A percentile compares a stretch with the other conserved stretches of the same genome.
Conservation (phyloP, 2,888 invertebrate species). For the Callyntrura sp. region DNA sequence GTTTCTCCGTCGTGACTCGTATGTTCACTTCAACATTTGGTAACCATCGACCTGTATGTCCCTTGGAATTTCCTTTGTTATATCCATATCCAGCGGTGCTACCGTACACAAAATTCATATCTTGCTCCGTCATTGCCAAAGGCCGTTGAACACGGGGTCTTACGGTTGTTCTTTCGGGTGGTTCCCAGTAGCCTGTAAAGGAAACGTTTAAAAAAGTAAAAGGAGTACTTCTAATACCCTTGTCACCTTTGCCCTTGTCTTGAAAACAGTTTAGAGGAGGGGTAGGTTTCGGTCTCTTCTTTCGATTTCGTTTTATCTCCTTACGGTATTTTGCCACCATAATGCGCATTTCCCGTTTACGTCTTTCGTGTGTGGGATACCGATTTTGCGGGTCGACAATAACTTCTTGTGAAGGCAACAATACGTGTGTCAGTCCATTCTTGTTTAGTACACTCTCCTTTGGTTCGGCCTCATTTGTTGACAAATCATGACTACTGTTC, state of each 20-base stretch:
- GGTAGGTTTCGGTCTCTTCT: slow-evolving; percentile 49
- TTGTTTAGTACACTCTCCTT: neutral
- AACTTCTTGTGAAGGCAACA: neutral
- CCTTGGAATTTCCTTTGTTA: neutral
- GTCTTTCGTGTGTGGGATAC: neutral
- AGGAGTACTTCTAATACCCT: slow-evolving; percentile 36
- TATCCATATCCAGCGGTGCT: neutral
- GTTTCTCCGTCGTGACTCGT: neutral
- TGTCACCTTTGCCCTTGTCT: neutral
- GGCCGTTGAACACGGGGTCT: slow-evolving; percentile 37
- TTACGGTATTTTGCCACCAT: slow-evolving; percentile 58
- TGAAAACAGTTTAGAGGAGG: slow-evolving; percentile 12
- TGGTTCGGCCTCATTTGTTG: neutral
- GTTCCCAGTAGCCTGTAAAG: slow-evolving; percentile 69
- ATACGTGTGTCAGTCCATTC: neutral
- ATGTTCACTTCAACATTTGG: slow-evolving; percentile 19
- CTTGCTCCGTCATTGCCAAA: slow-evolving; percentile 40
- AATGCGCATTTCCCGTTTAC: slow-evolving; percentile 58
- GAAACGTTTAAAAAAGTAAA: slow-evolving; percentile 71
- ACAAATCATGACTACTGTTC: neutral
- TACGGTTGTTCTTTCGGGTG: slow-evolving; percentile 29
- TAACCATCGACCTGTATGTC: slow-evolving; percentile 19
- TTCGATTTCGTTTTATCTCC: slow-evolving; percentile 19
- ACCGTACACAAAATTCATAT: slow-evolving; percentile 54
- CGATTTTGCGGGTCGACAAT: neutral